These are phyloP conservation scores for Troglohyphantes excavatus DNA, from an alignment of 2,888 invertebrate genomes.

Conservation along the genomic window DNA sequence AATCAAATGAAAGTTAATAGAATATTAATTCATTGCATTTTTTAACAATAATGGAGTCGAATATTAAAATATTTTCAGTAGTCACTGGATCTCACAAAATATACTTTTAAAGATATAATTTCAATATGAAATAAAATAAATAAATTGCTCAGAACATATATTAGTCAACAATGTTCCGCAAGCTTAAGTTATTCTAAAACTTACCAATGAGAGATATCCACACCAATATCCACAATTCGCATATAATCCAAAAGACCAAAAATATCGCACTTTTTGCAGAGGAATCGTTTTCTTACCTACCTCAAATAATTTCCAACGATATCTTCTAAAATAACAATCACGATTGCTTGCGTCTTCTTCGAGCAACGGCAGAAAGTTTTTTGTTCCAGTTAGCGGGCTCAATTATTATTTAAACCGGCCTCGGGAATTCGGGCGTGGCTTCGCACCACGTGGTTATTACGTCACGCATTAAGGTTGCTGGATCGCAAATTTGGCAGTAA, in stretches of 20 bases:
- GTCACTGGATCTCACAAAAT: slow-evolving; percentile 30
- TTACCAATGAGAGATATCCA: slow-evolving; percentile 70
- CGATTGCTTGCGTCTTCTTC: slow-evolving; percentile 34
- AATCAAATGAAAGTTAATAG: background rate
- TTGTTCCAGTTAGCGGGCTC: slow-evolving; percentile 51
- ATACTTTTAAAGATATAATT: background rate
- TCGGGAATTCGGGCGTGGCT: slow-evolving; percentile 65
- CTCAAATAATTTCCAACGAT: slow-evolving; percentile 36
- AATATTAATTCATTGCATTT: background rate
- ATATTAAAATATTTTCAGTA: slow-evolving; percentile 4
- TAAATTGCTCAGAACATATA: slow-evolving; percentile 54
- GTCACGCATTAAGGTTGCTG: slow-evolving; percentile 54
- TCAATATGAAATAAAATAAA: too few species aligned
- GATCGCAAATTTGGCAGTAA: slow-evolving; percentile 36
- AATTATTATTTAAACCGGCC: slow-evolving; percentile 74
- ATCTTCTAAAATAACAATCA: slow-evolving; percentile 38
- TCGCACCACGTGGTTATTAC: slow-evolving; percentile 45
- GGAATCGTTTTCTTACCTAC: slow-evolving; percentile 49
- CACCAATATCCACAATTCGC: slow-evolving; percentile 22
- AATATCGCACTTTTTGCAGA: slow-evolving; percentile 15
- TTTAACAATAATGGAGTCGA: background rate
- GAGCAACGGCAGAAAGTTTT: slow-evolving; percentile 62
- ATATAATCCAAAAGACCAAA: slow-evolving; percentile 50
- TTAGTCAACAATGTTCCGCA: slow-evolving; percentile 72
- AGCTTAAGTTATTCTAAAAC: slow-evolving; percentile 72